Base-by-base conservation (phyloP, 2,797 vertebrate genomes). In the Paedocypris micromegethes region DNA sequence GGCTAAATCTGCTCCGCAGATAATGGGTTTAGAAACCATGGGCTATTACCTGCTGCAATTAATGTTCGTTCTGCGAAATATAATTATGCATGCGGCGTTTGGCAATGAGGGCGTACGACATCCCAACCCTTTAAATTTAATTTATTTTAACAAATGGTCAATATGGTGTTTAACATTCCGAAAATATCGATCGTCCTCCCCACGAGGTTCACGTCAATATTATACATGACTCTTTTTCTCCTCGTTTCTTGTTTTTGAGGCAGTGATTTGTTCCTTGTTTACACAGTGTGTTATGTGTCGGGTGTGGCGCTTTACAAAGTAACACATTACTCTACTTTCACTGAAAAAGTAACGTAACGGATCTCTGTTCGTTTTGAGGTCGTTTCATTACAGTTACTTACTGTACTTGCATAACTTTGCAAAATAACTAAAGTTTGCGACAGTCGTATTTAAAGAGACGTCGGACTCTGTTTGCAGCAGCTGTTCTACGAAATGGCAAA, bases 1-100 rank as follows among this genome's bases (percentile, higher is more conserved):
- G 56, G 62, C 69, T 56, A 51, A 71, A 57, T 70, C 63, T 49
- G 39, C 65, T 64, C 57, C 64, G 61, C 48, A 55, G 60, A 72
- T 65, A 76, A 72, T 57, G 37, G 67, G 43, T 46, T 52, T 48
- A 3, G 7, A 39, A 63, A 47, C 38, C 9, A 57, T 9, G 46
- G 57, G 47, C 8, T 55, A 48, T 47, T 38, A 57, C 37, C 58
- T 64, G 54, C 37, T 49, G 23, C 41, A 49, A 58, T 58, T 38
- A 50, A 41, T 42, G 7, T 50, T 57, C 38, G 40, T 58, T 58
- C 53, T 37, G 63, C 38, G 50, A 68, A 46, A 71, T 64, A 58
- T 6, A 61, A 45, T 58, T 50, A 49, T 50, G 9, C 23, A 45
- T 9, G 4, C 49, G 52, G 6, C 45, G 38, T 61, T 68, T 59